Conservation (phyloP, 2,888 invertebrate genomes). For the Agrochola circellaris region DNA sequence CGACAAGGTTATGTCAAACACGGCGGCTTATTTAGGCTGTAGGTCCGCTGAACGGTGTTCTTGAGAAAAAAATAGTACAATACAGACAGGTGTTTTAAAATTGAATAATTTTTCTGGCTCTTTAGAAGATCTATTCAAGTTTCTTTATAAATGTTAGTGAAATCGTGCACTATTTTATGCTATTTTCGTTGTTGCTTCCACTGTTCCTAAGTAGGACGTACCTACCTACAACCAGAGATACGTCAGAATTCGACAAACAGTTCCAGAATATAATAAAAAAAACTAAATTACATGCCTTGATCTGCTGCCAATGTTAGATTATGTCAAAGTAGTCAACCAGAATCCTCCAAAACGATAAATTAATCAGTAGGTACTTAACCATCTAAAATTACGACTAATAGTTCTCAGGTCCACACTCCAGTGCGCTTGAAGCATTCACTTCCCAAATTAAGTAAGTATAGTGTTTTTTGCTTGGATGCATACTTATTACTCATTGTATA, state of each 20-base stretch:
- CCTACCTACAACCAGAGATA: not conserved
- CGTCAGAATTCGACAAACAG: not conserved
- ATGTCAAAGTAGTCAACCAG: no score
- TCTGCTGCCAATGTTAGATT: not conserved
- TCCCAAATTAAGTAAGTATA: constrained; percentile 46
- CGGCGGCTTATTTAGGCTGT: constrained; percentile 20
- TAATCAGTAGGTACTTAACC: not conserved
- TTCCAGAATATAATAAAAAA: not conserved
- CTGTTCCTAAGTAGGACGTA: not conserved
- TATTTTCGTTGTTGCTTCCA: not conserved
- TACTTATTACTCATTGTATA: constrained; percentile 30
- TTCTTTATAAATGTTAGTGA: not conserved
- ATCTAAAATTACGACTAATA: constrained; percentile 26
- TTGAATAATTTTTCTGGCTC: not conserved
- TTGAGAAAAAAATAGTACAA: constrained; percentile 35
- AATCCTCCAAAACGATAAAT: not conserved
- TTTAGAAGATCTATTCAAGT: not conserved
- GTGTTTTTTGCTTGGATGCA: constrained; percentile 34
- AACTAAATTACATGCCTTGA: no score
- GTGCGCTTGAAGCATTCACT: constrained; percentile 56
- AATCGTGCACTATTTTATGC: not conserved
- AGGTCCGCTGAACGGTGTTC: not conserved
- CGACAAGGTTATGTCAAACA: constrained; percentile 49
- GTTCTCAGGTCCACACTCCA: constrained; percentile 42
- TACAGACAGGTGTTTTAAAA: constrained; percentile 4